phyloP scores from a whole-genome alignment of 2,113 vertebrate species.

The Cyphomyrus discorhynchus region DNA sequence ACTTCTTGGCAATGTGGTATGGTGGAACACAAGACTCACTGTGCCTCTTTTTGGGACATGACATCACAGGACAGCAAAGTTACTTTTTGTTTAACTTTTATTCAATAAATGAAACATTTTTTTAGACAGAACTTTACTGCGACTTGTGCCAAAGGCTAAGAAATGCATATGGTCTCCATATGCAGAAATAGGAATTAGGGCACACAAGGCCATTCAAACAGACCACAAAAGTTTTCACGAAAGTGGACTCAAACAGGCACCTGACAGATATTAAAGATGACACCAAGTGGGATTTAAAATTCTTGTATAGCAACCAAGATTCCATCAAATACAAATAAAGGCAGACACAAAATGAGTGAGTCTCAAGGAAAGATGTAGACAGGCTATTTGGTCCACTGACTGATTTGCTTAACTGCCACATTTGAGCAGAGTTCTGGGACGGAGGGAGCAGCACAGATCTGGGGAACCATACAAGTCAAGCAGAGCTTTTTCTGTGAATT shows the following conservation, averaged over 20 bases:
- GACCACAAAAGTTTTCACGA: not conserved
- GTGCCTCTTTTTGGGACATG: not conserved
- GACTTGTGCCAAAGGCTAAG: not conserved
- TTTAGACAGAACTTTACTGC: not conserved
- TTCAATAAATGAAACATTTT: not conserved
- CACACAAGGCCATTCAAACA: not conserved
- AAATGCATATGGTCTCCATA: not conserved
- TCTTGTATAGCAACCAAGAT: not conserved
- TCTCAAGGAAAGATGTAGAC: not conserved
- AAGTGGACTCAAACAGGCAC: not conserved
- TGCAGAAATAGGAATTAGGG: not conserved
- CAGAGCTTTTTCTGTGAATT: not conserved
- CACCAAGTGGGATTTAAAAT: not conserved
- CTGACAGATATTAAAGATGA: not conserved
- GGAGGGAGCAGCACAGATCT: not conserved
- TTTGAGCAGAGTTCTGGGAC: slow-evolving; percentile 1
- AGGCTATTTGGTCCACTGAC: not conserved
- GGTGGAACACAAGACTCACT: not conserved
- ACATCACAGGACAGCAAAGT: slow-evolving; percentile 1
- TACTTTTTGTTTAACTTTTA: not conserved
- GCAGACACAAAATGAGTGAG: not conserved
- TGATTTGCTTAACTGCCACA: not conserved
- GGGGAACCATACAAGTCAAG: not conserved
- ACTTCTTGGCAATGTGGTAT: not conserved
- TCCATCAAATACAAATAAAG: not conserved